Percentiles rank a stretch among this genome's conserved stretches.
Conservation (phyloP, 2,113 vertebrate species). For the Erythrolamprus reginae region DNA sequence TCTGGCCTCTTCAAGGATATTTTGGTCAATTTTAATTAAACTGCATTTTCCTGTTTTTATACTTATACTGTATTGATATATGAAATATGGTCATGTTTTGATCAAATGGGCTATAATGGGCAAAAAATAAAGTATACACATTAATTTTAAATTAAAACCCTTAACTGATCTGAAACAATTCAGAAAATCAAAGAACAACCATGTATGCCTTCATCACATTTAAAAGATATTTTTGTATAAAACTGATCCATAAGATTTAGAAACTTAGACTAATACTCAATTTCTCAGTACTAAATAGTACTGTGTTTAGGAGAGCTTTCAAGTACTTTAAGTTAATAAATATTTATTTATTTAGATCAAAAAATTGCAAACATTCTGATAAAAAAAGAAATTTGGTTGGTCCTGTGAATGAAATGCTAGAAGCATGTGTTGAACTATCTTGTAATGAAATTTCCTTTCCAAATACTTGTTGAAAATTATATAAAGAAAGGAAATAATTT, state of each 20-base stretch:
- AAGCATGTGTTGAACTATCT: background rate
- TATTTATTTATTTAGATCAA: background rate
- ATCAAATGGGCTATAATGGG: background rate
- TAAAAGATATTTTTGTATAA: background rate
- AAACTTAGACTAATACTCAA: background rate
- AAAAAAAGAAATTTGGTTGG: background rate
- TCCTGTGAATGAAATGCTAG: background rate
- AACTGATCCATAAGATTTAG: background rate
- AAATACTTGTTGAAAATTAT: background rate
- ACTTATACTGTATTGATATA: slow-evolving; percentile 30
- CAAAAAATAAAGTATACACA: background rate
- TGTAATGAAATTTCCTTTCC: background rate
- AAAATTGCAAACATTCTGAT: background rate
- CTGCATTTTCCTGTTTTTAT: slow-evolving; percentile 31
- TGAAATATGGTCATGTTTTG: background rate
- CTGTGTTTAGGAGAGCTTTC: background rate
- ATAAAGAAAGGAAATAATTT: background rate
- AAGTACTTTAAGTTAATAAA: background rate
- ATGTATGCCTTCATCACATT: background rate
- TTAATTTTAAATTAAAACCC: background rate
- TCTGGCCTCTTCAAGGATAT: slow-evolving; percentile 31
- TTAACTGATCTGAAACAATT: background rate
- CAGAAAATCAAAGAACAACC: background rate
- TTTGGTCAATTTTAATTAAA: slow-evolving; percentile 27
- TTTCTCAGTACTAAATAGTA: background rate